A percentile compares a stretch with the other conserved stretches of the same genome.
These are phyloP conservation scores for Notiomystis cincta DNA, from an alignment of 2,113 vertebrate genomes.

Conservation along the genomic window DNA sequence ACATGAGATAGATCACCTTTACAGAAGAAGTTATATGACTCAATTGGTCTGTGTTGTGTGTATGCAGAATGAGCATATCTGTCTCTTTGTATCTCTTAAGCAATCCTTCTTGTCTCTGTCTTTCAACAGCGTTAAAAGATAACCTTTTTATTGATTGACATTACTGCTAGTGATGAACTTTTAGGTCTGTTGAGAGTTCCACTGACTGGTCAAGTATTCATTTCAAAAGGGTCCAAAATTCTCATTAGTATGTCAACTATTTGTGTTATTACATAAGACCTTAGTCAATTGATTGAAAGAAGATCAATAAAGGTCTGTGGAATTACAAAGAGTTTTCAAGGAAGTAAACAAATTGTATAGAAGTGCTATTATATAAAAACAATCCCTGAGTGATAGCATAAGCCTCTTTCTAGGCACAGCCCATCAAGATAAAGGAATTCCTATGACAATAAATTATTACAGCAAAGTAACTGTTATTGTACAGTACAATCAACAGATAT, in stretches of 20 bases:
- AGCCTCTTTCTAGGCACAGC: background rate
- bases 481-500: background rate
- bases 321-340: background rate
- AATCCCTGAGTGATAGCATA: background rate
- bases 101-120: background rate
- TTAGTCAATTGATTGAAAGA: background rate
- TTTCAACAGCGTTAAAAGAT: background rate
- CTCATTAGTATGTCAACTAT: background rate
- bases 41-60: background rate
- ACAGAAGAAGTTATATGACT: background rate
- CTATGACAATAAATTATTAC: background rate
- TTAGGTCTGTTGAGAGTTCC: background rate
- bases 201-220: background rate
- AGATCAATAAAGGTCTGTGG: background rate
- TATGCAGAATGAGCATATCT: background rate
- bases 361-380: background rate
- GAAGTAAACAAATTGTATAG: background rate
- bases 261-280: background rate
- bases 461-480: background rate
- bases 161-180: background rate
- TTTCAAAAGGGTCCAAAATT: background rate
- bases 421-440: background rate
- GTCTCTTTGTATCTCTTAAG: background rate
- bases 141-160: slow-evolving; percentile 17
- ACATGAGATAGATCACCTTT: background rate